Conservation (phyloP, 1,140 invertebrate genomes). For the Berghia stephanieae region DNA sequence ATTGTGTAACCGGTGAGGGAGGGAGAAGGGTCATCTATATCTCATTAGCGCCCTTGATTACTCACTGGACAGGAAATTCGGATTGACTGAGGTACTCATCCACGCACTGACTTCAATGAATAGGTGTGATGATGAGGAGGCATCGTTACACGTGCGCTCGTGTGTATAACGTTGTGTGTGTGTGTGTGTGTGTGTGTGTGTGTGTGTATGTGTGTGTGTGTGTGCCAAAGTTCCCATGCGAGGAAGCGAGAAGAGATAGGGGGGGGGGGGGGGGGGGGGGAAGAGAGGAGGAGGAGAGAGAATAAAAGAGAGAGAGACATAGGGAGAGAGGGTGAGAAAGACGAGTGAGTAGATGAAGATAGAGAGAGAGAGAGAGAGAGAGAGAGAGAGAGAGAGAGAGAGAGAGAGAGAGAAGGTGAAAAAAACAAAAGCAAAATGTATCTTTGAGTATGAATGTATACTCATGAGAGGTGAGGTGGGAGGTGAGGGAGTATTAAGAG, state of each 20-base stretch:
- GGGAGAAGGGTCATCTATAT: no score
- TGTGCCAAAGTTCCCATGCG: not conserved
- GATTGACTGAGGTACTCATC: no score
- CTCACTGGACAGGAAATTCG: no score
- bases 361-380: conserved; percentile 8
- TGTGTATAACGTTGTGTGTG: conserved; percentile 13
- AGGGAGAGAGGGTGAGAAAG: not conserved
- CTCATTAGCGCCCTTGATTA: no score
- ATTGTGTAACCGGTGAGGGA: no score
- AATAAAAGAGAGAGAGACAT: not conserved
- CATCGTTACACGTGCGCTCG: not conserved
- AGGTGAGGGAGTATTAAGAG: no score
- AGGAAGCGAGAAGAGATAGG: not conserved
- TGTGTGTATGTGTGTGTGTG: not conserved
- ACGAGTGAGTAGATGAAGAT: not conserved
- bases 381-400: conserved; percentile 21
- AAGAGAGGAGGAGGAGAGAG: not conserved
- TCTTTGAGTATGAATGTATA: not conserved
- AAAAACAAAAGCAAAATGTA: not conserved
- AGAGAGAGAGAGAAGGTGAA: conserved; percentile 11
- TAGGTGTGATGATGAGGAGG: conserved; percentile 1
- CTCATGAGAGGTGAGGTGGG: no score
- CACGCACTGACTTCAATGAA: no score
- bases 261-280: not conserved
- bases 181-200: not conserved